Conservation (phyloP, 2,888 invertebrate genomes). For the Tipula unca region DNA sequence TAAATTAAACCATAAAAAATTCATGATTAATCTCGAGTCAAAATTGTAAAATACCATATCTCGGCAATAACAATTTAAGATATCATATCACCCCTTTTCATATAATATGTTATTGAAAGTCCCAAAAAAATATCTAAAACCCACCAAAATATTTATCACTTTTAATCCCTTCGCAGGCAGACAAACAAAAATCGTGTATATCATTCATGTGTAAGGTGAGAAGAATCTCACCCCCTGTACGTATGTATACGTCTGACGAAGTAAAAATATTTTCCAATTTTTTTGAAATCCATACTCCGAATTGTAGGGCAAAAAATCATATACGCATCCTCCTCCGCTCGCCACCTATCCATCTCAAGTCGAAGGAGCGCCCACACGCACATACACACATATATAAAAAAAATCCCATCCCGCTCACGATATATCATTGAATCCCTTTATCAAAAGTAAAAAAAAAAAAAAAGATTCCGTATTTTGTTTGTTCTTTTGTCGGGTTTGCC, state of each 20-base stretch:
- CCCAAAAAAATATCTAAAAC: background rate
- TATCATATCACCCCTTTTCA: slow-evolving; percentile 14
- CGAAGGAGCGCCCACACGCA: background rate
- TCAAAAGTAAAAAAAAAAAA: background rate
- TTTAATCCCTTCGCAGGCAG: background rate
- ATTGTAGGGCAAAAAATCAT: background rate
- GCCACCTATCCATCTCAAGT: background rate
- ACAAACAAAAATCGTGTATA: background rate
- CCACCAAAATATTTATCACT: background rate
- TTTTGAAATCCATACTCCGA: background rate
- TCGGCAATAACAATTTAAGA: background rate
- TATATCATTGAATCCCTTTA: background rate
- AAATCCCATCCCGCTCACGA: background rate
- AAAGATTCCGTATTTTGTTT: background rate
- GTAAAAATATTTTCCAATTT: background rate
- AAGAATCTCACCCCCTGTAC: background rate
- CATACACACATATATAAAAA: background rate
- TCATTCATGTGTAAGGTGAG: background rate
- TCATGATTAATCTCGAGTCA: background rate
- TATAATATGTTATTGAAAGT: background rate
- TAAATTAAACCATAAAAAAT: slow-evolving; percentile 8
- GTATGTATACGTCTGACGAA: background rate
- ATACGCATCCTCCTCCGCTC: background rate
- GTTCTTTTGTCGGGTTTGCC: background rate
- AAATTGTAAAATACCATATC: background rate